Evolutionary conservation across 2,888 invertebrate genomes (phyloP).

Genomic region (Ophion obscuratus): DNA sequence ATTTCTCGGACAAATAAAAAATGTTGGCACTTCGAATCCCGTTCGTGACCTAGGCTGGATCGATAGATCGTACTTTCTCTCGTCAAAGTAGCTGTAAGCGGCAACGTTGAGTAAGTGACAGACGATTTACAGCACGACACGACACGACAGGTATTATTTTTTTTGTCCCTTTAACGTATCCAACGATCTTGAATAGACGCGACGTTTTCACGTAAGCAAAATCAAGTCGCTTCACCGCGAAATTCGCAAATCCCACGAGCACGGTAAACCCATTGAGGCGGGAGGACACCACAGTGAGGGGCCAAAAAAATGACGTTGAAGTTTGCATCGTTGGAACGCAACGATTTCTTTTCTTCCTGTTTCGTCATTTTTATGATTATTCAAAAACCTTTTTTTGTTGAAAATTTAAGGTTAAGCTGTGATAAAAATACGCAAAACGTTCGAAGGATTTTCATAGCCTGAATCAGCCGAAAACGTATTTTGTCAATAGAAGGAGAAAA

Average conservation of each 20-base stretch:
- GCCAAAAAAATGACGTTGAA: too few species aligned
- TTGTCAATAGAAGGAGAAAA: too few species aligned
- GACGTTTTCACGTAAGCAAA: background rate
- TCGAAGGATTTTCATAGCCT: too few species aligned
- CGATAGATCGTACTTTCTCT: conserved; percentile 13
- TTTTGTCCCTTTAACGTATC: background rate
- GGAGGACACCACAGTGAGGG: too few species aligned
- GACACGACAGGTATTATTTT: conserved; percentile 31
- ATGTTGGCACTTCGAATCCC: background rate
- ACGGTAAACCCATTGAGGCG: background rate
- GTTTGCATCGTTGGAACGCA: too few species aligned
- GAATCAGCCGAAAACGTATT: too few species aligned
- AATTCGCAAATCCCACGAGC: background rate
- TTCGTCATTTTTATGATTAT: too few species aligned
- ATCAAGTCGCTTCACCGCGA: background rate
- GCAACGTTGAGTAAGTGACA: conserved; percentile 30
- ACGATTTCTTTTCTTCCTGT: too few species aligned
- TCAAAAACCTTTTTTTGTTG: too few species aligned
- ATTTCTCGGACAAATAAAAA: too few species aligned
- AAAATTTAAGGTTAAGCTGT: too few species aligned
- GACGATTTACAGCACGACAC: conserved; percentile 48
- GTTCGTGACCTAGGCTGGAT: background rate
- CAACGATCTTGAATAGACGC: background rate
- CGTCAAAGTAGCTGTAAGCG: background rate
- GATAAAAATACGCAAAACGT: background rate